Evolutionary conservation across 2,113 vertebrate genomes (phyloP).

Genomic region (Thalassoma bifasciatum): DNA sequence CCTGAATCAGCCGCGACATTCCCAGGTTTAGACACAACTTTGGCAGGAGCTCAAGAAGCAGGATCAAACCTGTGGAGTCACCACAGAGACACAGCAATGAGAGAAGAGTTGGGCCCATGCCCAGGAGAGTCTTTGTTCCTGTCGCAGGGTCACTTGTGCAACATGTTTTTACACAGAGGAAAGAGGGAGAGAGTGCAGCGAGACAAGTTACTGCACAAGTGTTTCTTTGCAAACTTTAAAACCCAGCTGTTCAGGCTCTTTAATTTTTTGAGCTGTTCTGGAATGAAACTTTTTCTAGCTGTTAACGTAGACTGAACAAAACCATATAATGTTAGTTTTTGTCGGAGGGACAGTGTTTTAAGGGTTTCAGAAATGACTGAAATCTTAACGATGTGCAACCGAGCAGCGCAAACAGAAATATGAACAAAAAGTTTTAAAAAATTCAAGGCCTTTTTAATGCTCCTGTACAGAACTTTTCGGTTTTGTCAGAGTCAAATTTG

Average conservation of each 20-base stretch:
- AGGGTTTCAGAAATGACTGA: no score
- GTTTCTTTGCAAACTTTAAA: conserved; percentile 30
- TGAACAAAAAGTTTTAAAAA: no score
- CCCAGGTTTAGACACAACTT: conserved; percentile 19
- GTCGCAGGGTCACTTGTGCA: conserved; percentile 51
- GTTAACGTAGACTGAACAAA: no score
- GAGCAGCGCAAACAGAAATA: no score
- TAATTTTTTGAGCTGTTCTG: no score
- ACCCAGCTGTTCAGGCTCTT: neutral
- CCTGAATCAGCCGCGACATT: conserved; percentile 26
- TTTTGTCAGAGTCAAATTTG: no score
- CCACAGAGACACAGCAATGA: neutral
- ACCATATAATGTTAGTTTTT: no score
- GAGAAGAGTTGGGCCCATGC: conserved; percentile 50
- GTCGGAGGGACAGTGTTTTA: no score
- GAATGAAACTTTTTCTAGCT: no score
- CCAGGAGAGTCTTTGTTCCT: conserved; percentile 49
- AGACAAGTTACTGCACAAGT: conserved; percentile 11
- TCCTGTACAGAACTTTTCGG: no score
- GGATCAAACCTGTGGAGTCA: conserved; percentile 39
- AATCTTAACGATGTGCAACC: no score
- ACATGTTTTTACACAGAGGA: conserved; percentile 13
- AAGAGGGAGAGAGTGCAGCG: neutral
- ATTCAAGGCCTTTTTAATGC: no score
- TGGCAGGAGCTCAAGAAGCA: conserved; percentile 42